Base-by-base conservation (phyloP, 1,140 invertebrate genomes). In the Lysiphlebus fabarum region DNA sequence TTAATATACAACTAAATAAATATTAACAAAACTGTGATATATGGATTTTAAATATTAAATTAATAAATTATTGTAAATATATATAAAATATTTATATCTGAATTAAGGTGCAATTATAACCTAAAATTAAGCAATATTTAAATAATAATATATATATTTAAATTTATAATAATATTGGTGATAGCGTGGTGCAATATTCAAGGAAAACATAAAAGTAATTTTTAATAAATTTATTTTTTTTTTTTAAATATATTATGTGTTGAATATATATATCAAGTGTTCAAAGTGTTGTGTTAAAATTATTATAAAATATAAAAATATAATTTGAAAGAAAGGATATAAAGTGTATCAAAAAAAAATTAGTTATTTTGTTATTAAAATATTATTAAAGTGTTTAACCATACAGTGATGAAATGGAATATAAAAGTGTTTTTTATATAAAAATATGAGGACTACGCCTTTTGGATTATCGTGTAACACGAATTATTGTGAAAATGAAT, bases 381-480 rank as follows among this genome's bases (percentile, higher is more conserved):
- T 38, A 11, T 54, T 38, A n/a, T 54, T 38, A n/a, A 38, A 34
- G 7, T 38, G 49, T 12, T 11, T 51, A 36, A 36, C 12, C n/a
- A n/a, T n/a, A 5, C 37, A 12, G 34, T 49, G 49, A 51, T 49
- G 49, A 51, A 58, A 57, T 61, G 53, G 48, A 58, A 50, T 51
- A 41, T 37, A 43, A 38, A 48, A 50, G 63, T 36, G 63, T 49
- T 48, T 63, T 66, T 51, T 51, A 36, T 53, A 59, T 62, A 63
- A 65, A 78, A 78, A 78, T 78, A 78, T 78, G 77, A 74, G 76
- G 76, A 77, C 66, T 74, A 74, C 62, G 64, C 68, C 70, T 44
- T 64, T 62, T 47, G 65, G 64, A 67, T 66, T 69, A 60, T 63
- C 67, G 65, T 64, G 57, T 65, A 59, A 66, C 70, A 58, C 64